Conservation (phyloP, 2,797 vertebrate genomes). For the Crocodylus rhombifer region DNA sequence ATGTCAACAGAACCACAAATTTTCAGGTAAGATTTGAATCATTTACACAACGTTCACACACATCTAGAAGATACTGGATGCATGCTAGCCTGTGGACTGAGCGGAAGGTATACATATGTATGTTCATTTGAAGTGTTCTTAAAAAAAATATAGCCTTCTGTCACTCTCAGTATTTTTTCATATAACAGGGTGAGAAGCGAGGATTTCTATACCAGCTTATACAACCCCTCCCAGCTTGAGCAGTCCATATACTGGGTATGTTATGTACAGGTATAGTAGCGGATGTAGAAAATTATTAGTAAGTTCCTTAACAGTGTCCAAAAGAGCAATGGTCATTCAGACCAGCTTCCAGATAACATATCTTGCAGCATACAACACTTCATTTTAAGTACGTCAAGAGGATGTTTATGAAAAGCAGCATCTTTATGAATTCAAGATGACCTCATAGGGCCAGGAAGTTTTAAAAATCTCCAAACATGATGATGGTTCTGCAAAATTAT, state of each 20-base stretch:
- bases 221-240: background rate
- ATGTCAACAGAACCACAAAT: conserved; percentile 37
- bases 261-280: background rate
- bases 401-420: background rate
- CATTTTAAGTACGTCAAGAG: background rate
- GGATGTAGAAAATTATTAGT: background rate
- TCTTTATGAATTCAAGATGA: background rate
- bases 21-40: conserved; percentile 57
- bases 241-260: background rate
- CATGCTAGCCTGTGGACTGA: background rate
- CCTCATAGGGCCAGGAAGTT: background rate
- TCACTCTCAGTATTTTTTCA: background rate
- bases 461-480: background rate
- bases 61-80: background rate
- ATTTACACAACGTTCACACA: conserved; percentile 6
- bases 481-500: background rate
- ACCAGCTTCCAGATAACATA: background rate
- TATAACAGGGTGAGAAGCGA: background rate
- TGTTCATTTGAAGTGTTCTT: background rate
- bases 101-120: background rate
- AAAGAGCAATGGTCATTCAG: background rate
- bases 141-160: background rate
- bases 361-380: background rate
- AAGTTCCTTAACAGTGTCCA: background rate
- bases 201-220: background rate